phyloP scores from a whole-genome alignment of 1,140 invertebrate species.

The Cataglyphis hispanica region DNA sequence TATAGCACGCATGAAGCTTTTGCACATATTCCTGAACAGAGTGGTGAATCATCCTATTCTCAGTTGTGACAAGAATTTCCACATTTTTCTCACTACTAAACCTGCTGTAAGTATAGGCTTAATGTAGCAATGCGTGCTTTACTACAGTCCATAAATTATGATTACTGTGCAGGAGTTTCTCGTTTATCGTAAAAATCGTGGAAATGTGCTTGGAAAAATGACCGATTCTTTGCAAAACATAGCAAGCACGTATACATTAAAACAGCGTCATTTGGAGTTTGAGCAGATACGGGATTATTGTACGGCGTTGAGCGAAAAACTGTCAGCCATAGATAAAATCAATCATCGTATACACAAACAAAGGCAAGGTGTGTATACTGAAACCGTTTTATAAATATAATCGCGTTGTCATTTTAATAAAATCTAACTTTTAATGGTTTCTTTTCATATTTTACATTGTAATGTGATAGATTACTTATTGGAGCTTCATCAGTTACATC shows the following conservation, averaged over 20 bases:
- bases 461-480: slow-evolving; percentile 85
- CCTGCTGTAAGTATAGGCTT: slow-evolving; percentile 86
- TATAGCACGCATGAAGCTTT: slow-evolving; percentile 89
- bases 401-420: slow-evolving; percentile 14
- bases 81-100: slow-evolving; percentile 90
- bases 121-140: not conserved
- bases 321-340: slow-evolving; percentile 89
- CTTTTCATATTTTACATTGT: slow-evolving; percentile 28
- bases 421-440: slow-evolving; percentile 29
- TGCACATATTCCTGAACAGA: slow-evolving; percentile 90
- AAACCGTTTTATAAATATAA: not conserved
- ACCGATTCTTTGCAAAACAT: slow-evolving; percentile 89
- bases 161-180: slow-evolving; percentile 88
- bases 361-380: slow-evolving; percentile 86
- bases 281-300: slow-evolving; percentile 90
- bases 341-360: slow-evolving; percentile 90
- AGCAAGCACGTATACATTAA: slow-evolving; percentile 87
- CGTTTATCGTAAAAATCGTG: slow-evolving; percentile 88
- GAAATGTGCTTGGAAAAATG: slow-evolving; percentile 87
- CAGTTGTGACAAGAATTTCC: slow-evolving; percentile 90
- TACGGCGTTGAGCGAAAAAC: slow-evolving; percentile 89
- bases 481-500: slow-evolving; percentile 88
- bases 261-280: slow-evolving; percentile 89
- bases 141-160: not conserved
- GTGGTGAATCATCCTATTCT: slow-evolving; percentile 91